Evolutionary conservation across 2,888 invertebrate species (phyloP).

Genomic region (Perdita meconis): DNA sequence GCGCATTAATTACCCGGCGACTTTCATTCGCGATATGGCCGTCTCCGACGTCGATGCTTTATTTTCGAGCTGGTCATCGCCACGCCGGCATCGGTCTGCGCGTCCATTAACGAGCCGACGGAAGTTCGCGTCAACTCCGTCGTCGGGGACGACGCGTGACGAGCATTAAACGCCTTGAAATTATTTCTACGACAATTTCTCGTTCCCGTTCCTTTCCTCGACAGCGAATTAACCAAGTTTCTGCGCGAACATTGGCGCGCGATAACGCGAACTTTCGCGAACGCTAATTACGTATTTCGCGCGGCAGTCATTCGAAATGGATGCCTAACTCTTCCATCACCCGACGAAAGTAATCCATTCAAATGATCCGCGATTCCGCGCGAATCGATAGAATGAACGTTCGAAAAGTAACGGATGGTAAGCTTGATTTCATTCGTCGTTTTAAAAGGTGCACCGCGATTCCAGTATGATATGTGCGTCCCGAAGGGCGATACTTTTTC

Average conservation of each 20-base stretch:
- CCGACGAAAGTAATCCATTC: not conserved
- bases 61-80: constrained; percentile 17
- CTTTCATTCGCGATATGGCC: constrained; percentile 21
- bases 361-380: too few relatives aligned
- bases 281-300: constrained; percentile 64
- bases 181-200: constrained; percentile 72
- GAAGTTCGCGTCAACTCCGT: constrained; percentile 59
- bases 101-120: constrained; percentile 57
- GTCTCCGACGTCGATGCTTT: not conserved
- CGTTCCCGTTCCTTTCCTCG: constrained; percentile 39
- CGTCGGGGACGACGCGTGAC: constrained; percentile 51
- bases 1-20: constrained; percentile 43
- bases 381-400: too few relatives aligned
- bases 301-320: constrained; percentile 12
- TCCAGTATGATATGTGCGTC: not conserved
- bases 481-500: not conserved
- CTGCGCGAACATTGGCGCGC: constrained; percentile 25
- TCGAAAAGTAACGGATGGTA: too few relatives aligned
- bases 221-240: constrained; percentile 57
- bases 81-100: constrained; percentile 26
- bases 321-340: constrained; percentile 19
- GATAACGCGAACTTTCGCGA: constrained; percentile 46
- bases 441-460: too few relatives aligned
- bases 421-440: too few relatives aligned
- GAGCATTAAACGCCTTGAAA: constrained; percentile 71